Evolutionary conservation across 2,797 vertebrate species (phyloP).

Genomic region (Arrhamphus sclerolepis): DNA sequence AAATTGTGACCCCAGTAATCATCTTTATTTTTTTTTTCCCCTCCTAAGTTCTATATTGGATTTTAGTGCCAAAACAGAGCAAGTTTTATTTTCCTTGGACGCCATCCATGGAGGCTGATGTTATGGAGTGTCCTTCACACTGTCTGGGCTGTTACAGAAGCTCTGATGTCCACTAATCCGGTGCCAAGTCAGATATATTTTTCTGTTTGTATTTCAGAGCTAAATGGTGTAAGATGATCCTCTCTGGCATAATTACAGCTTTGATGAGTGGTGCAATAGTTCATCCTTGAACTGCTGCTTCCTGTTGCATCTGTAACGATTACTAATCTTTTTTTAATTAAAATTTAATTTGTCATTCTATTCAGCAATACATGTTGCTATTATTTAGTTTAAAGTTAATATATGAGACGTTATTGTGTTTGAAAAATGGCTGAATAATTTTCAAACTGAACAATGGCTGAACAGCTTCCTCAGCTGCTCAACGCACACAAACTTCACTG

Average conservation of each 20-base stretch:
- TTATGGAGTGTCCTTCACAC: no score
- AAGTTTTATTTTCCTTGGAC: background rate
- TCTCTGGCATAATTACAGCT: background rate
- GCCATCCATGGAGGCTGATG: background rate
- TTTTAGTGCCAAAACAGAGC: no score
- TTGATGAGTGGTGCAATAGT: background rate
- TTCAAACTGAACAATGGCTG: slow-evolving; percentile 3
- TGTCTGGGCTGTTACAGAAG: background rate
- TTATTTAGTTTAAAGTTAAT: no score
- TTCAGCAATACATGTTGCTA: no score
- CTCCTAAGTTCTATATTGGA: no score
- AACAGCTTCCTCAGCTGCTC: background rate
- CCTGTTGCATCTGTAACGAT: no score
- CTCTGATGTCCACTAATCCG: background rate
- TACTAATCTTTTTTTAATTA: no score
- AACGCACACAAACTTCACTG: background rate
- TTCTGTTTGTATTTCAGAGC: background rate
- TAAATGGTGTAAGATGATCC: background rate
- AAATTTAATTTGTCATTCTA: no score
- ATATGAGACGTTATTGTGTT: no score
- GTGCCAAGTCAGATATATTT: background rate
- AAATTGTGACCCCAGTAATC: no score
- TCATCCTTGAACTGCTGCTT: background rate
- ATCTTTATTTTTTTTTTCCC: no score
- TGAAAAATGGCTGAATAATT: background rate